Evolutionary conservation across 2,113 vertebrate species (phyloP).

Genomic region (Vidua macroura): DNA sequence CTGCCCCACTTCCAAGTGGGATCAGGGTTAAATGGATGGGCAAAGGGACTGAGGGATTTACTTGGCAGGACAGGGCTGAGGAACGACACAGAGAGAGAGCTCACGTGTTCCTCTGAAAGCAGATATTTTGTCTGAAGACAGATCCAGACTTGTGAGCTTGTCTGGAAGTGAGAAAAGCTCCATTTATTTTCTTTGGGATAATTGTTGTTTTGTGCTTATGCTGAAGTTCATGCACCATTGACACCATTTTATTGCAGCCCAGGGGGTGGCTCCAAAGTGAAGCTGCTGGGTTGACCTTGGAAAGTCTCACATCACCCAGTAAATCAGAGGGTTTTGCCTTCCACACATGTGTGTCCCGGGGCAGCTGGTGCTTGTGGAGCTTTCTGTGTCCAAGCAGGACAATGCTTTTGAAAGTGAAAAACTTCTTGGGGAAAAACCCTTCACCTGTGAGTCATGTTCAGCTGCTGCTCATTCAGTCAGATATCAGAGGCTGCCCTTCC

Average conservation of each 20-base stretch:
- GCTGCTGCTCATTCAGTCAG: background rate
- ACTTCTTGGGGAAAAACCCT: background rate
- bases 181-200: background rate
- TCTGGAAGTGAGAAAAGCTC: background rate
- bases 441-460: background rate
- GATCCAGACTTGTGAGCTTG: background rate
- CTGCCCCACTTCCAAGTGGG: background rate
- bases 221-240: background rate
- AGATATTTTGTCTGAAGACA: background rate
- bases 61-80: background rate
- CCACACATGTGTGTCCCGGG: accelerated
- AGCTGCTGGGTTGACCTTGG: background rate
- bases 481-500: background rate
- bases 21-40: background rate
- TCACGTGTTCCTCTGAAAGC: background rate
- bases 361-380: background rate
- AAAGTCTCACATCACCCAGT: background rate
- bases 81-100: accelerated
- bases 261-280: background rate
- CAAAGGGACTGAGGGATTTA: accelerated
- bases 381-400: background rate
- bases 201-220: background rate
- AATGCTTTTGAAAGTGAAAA: background rate
- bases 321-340: background rate
- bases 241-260: background rate